A percentile compares a stretch with the other conserved stretches of the same genome.
Evolutionary conservation across 2,888 invertebrate species (phyloP).

Genomic region (Zhuqinia jingwanae): DNA sequence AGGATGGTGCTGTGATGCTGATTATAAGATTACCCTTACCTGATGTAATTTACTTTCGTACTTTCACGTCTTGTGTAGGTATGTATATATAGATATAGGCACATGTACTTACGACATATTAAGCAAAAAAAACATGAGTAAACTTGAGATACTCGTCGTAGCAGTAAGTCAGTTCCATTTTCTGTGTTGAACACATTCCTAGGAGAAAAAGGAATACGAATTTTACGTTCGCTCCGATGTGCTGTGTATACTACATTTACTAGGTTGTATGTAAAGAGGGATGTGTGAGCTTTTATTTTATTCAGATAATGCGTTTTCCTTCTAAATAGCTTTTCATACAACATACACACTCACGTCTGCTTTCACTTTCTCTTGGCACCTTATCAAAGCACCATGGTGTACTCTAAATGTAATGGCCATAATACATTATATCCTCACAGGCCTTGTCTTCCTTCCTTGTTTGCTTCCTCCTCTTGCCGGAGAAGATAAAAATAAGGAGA

Average conservation of each 20-base stretch:
- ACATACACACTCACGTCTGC: not conserved
- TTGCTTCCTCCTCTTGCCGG: not conserved
- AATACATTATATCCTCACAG: conserved; percentile 27
- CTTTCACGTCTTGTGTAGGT: no score
- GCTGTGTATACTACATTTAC: no score
- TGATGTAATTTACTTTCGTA: not conserved
- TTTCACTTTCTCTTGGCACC: conserved; percentile 29
- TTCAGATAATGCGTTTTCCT: not conserved
- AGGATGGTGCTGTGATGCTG: no score
- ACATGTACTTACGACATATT: not conserved
- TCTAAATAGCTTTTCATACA: not conserved
- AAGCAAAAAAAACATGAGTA: no score
- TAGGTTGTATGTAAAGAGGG: no score
- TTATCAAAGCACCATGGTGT: conserved; percentile 27
- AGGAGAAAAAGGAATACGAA: no score
- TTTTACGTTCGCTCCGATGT: no score
- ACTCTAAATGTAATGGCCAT: conserved; percentile 30
- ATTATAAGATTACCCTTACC: not conserved
- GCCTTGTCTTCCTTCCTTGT: not conserved
- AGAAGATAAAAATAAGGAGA: not conserved
- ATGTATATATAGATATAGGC: no score
- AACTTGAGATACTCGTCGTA: no score
- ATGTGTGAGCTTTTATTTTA: not conserved
- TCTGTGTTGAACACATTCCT: no score
- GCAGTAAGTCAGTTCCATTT: no score